Conservation (phyloP, 2,888 invertebrate species). For the Drosophila dives region DNA sequence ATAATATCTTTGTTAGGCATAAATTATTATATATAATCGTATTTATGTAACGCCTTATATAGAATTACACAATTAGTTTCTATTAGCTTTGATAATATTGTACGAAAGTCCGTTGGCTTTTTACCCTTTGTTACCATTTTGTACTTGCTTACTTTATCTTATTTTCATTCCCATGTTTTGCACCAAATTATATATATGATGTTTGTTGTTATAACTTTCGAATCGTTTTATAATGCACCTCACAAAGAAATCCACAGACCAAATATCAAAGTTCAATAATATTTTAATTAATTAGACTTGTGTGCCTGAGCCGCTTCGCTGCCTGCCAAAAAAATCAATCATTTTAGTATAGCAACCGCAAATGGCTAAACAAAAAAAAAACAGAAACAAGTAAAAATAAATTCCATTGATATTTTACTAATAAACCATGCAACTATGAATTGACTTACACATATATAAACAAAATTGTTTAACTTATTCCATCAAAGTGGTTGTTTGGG, state of each 20-base stretch:
- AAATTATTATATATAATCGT: constrained; percentile 16
- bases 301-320: constrained; percentile 28
- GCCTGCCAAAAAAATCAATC: constrained; percentile 8
- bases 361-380: not conserved
- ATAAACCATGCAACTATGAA: constrained; percentile 30
- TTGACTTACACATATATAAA: constrained; percentile 1
- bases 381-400: too few relatives aligned
- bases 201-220: constrained; percentile 34
- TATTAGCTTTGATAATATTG: constrained; percentile 36
- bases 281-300: constrained; percentile 11
- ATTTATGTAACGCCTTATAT: constrained; percentile 33
- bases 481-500: not conserved
- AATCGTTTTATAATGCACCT: constrained; percentile 17
- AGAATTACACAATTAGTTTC: constrained; percentile 42
- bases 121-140: constrained; percentile 27
- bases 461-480: not conserved
- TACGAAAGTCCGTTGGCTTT: constrained; percentile 29
- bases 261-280: constrained; percentile 17
- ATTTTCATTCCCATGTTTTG: constrained; percentile 6
- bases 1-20: constrained; percentile 38
- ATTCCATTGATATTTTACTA: constrained; percentile 34
- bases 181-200: constrained; percentile 24
- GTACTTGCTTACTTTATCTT: not conserved
- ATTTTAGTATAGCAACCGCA: constrained; percentile 21
- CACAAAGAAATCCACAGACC: constrained; percentile 10